Evolutionary conservation across 2,113 vertebrate genomes (phyloP).

Genomic region (Archilochus colubris): DNA sequence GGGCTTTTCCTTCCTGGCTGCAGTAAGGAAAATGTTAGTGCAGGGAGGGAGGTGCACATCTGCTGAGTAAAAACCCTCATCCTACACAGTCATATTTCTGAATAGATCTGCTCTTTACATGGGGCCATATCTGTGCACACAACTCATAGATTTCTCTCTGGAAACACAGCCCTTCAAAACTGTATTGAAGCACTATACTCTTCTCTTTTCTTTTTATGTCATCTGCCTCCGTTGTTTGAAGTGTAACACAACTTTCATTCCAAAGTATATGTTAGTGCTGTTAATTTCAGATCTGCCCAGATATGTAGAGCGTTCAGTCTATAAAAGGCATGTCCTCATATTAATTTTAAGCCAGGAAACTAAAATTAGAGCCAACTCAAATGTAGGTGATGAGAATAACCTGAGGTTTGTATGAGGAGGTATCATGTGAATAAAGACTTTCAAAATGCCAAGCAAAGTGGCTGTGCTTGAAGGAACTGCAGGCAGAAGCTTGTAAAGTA

Average conservation of each 20-base stretch:
- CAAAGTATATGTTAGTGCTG: not conserved
- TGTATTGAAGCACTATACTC: not conserved
- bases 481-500: not conserved
- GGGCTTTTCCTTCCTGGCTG: not conserved
- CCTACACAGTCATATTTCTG: not conserved
- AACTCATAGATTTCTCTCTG: not conserved
- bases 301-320: not conserved
- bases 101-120: not conserved
- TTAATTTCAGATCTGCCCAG: not conserved
- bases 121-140: not conserved
- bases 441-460: not conserved
- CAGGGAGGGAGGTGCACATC: not conserved
- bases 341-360: conserved; percentile 6
- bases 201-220: not conserved
- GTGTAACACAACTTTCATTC: not conserved
- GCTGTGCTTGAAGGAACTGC: not conserved
- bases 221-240: not conserved
- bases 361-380: conserved; percentile 12
- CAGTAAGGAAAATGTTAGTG: rapidly evolving
- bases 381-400: conserved; percentile 12
- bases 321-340: not conserved
- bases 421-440: not conserved
- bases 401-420: not conserved
- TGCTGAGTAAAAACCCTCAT: not conserved
- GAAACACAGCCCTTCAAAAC: not conserved